These are phyloP conservation scores for Styela plicata DNA, from an alignment of 23 tunicate genomes.

Conservation along the genomic window DNA sequence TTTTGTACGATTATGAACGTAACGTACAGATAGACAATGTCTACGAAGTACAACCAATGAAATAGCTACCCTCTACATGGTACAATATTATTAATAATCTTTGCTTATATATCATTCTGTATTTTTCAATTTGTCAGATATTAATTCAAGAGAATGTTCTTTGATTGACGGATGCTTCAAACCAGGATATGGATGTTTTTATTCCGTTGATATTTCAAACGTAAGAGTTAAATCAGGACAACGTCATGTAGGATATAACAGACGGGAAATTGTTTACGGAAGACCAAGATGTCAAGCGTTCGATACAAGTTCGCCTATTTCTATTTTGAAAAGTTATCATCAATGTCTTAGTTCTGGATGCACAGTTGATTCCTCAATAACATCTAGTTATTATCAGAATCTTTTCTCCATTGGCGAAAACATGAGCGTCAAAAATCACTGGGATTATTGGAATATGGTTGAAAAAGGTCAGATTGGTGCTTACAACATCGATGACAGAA, in stretches of 20 bases:
- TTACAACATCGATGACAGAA: neutral
- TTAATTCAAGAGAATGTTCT: slow-evolving; percentile 24
- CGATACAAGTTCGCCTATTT: slow-evolving; percentile 16
- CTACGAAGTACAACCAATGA: no score
- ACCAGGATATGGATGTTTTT: slow-evolving; percentile 18
- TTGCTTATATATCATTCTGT: no score
- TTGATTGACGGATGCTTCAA: slow-evolving; percentile 43
- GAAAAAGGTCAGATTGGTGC: neutral
- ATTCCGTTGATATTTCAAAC: no score
- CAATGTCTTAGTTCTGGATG: slow-evolving; percentile 62
- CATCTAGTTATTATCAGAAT: slow-evolving; percentile 6
- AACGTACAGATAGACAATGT: no score
- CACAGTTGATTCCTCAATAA: slow-evolving; percentile 26
- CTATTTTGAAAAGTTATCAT: slow-evolving; percentile 46
- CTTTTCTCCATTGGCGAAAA: neutral
- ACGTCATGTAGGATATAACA: no score
- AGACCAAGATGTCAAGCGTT: slow-evolving; percentile 46
- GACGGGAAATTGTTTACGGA: slow-evolving; percentile 23
- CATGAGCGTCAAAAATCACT: slow-evolving; percentile 1
- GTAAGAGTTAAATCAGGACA: slow-evolving; percentile 24
- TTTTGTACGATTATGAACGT: no score
- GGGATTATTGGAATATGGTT: neutral
- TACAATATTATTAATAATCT: no score
- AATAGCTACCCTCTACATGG: no score
- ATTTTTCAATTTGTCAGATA: slow-evolving; percentile 42